phyloP scores from a whole-genome alignment of 37 sponge, comb jelly and placozoan species.

The Aphrocallistes beatrix region DNA sequence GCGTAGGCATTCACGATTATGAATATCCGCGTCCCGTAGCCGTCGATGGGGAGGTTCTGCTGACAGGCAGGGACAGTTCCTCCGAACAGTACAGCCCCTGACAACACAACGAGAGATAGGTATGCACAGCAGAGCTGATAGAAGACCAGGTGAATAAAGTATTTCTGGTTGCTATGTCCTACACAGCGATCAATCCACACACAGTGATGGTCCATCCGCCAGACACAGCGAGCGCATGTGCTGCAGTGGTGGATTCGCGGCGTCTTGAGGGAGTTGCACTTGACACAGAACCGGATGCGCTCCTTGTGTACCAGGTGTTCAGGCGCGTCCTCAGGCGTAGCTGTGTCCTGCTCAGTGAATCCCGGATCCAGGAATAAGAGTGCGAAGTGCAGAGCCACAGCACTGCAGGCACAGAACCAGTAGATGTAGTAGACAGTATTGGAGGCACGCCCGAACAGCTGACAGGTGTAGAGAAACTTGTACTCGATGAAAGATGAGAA shows the following conservation, averaged over 20 bases:
- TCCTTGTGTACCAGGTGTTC: conserved; percentile 3
- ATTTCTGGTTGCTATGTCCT: neutral
- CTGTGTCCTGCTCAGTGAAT: neutral
- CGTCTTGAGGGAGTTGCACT: conserved; percentile 17
- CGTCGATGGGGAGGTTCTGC: neutral
- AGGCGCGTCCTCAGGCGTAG: neutral
- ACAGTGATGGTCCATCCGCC: conserved; percentile 11
- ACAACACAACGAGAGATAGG: neutral
- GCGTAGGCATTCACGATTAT: neutral
- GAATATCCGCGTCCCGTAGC: neutral
- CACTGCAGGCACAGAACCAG: neutral
- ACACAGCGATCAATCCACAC: neutral
- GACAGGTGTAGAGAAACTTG: conserved; percentile 2
- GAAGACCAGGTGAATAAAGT: neutral
- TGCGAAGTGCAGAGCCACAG: neutral
- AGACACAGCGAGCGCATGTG: neutral
- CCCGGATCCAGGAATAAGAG: neutral
- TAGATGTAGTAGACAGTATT: neutral
- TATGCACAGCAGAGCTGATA: conserved; percentile 8
- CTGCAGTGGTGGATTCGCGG: conserved; percentile 15
- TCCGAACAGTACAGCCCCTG: neutral
- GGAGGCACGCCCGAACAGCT: neutral
- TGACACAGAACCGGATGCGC: neutral
- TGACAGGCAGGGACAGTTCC: neutral
- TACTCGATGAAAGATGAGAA: neutral